Percentiles rank a stretch among this genome's conserved stretches.
Evolutionary conservation across 2,888 invertebrate genomes (phyloP).

Genomic region (Antheraea assamensis): DNA sequence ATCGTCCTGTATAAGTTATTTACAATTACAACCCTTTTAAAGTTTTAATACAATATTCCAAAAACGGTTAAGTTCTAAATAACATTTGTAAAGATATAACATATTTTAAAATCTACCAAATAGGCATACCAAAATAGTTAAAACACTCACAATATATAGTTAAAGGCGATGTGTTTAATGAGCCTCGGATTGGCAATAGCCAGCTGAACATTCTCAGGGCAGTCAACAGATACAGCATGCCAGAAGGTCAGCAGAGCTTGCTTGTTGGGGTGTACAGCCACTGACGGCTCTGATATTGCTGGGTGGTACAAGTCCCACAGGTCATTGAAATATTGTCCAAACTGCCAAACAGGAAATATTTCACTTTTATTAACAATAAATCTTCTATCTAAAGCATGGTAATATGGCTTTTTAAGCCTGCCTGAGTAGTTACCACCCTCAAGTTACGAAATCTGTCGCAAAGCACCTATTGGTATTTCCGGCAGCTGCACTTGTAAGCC

Average conservation of each 20-base stretch:
- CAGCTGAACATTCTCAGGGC: conserved; percentile 94
- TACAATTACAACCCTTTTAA: too few relatives aligned
- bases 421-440: too few relatives aligned
- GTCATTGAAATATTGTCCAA: conserved; percentile 95
- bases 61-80: neutral
- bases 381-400: too few relatives aligned
- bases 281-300: conserved; percentile 95
- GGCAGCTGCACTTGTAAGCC: too few relatives aligned
- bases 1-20: too few relatives aligned
- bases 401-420: too few relatives aligned
- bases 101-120: neutral
- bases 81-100: neutral
- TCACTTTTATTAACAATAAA: neutral
- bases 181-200: conserved; percentile 94
- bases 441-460: too few relatives aligned
- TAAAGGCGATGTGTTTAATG: conserved; percentile 97
- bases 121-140: neutral
- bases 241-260: conserved; percentile 96
- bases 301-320: conserved; percentile 98
- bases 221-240: conserved; percentile 96
- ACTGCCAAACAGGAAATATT: conserved; percentile 75
- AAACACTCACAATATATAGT: conserved; percentile 94
- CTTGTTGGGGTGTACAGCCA: conserved; percentile 97
- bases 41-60: too few relatives aligned
- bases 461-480: too few relatives aligned